Base-by-base conservation (phyloP, 2,797 vertebrate genomes). In the Mus caroli region DNA sequence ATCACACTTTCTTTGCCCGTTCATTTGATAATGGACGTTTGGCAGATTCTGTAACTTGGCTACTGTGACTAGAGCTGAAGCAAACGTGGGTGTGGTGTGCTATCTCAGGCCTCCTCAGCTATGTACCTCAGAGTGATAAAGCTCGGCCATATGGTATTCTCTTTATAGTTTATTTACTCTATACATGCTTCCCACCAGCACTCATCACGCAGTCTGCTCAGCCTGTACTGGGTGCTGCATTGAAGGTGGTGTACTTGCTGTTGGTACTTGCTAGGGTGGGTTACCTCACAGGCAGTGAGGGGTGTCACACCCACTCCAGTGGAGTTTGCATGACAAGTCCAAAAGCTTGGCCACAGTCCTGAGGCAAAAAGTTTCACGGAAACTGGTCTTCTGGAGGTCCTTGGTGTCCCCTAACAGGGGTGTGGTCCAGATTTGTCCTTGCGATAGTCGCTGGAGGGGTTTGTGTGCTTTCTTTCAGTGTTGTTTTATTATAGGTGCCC, bases 221-320 rank as follows among this genome's bases (percentile, higher is more conserved):
- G 31, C 67, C 93, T 5, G 1, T 2, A 13, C 3, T 40, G 69
- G n/a, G 3, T 3, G 15, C 2, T 20, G 76, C 58, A 77, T 10
- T 40, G 76, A 43, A 84, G 77, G 52, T 60, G 8, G 11, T 34
- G 0, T n/a, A n/a, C 67, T 71, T 62, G 9, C 54, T n/a, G 31
- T 2, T 20, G 0, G 0, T n/a, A n/a, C 67, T 37, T 62, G 9
- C 54, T n/a, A n/a, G 31, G 54, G 52, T 15, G 17, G 58, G 9
- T 31, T 67, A 2, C 34, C 22, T 52, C 11, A 5, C 69, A 62
- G 28, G 52, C 46, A 77, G 50, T 13, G 54, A 62, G n/a, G 17
- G 17, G 13, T 24, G 10, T 26, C 46, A 46, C 46, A 46, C 9
- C 46, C 46, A 46, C 46, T 46, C 7, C 46, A 46, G 46, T 46